Evolutionary conservation across 2,888 invertebrate species (phyloP).

Genomic region (Ophion obscuratus): DNA sequence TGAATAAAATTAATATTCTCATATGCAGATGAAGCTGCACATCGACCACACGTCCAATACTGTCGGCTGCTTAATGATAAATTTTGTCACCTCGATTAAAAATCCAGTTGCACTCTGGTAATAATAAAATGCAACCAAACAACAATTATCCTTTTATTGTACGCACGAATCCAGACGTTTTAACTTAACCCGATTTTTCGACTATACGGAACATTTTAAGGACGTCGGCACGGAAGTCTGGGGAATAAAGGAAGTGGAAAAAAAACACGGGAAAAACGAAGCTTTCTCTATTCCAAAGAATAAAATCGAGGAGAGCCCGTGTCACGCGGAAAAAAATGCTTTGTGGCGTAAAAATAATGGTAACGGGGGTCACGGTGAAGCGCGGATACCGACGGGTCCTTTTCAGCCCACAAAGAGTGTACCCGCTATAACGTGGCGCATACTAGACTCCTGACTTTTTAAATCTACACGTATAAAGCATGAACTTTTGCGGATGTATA

Average conservation of each 20-base stretch:
- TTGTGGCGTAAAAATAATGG: conserved; percentile 59
- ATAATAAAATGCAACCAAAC: neutral
- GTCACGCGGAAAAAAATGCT: conserved; percentile 34
- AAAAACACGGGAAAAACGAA: conserved; percentile 1
- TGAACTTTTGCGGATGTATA: conserved; percentile 56
- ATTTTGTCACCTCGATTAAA: neutral
- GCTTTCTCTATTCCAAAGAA: conserved; percentile 10
- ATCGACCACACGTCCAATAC: too few relatives aligned
- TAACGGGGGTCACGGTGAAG: conserved; percentile 39
- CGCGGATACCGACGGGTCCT: conserved; percentile 60
- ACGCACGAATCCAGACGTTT: neutral
- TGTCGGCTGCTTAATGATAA: neutral
- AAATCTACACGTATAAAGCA: conserved; percentile 71
- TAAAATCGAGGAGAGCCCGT: conserved; percentile 16
- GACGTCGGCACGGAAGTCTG: neutral
- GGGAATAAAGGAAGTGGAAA: neutral
- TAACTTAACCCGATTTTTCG: neutral
- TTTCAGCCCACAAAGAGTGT: conserved; percentile 69
- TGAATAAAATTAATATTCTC: too few relatives aligned
- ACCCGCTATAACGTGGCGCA: conserved; percentile 70
- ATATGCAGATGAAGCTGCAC: too few relatives aligned
- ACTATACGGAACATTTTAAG: neutral
- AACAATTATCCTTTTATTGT: neutral
- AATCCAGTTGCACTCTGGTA: neutral
- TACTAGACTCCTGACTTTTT: conserved; percentile 72